Percentiles rank a stretch among this genome's conserved stretches.
Conservation (phyloP, 2,797 vertebrate species). For the Rhynchonycteris naso region DNA sequence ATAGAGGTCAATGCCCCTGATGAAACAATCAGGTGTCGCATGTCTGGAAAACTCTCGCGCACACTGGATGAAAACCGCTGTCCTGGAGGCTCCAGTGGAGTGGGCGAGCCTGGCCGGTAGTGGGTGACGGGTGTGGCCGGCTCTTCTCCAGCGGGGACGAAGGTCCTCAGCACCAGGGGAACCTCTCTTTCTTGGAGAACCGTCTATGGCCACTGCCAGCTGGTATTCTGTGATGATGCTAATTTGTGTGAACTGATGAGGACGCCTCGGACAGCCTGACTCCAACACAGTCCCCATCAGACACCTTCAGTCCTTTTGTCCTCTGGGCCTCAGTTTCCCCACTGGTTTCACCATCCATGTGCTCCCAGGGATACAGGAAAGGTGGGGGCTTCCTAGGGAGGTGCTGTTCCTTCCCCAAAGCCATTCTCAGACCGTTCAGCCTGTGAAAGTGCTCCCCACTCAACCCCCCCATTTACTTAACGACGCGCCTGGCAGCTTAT, state of each 20-base stretch:
- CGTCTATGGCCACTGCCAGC: no score
- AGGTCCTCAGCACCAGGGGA: not conserved
- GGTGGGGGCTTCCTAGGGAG: not conserved
- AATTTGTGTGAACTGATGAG: no score
- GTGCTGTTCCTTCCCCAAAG: accelerated
- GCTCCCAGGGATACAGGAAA: not conserved
- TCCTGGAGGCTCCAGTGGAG: not conserved
- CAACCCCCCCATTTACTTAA: not conserved
- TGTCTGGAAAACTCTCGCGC: no score
- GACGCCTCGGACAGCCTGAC: not conserved
- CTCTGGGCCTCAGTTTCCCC: not conserved
- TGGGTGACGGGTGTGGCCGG: not conserved
- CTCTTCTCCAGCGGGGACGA: not conserved
- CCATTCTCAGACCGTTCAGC: not conserved
- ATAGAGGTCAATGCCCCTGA: no score
- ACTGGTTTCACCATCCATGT: not conserved
- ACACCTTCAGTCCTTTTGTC: not conserved
- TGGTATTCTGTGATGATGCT: accelerated
- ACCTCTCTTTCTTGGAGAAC: not conserved
- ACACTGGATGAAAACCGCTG: no score
- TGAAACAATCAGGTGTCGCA: no score
- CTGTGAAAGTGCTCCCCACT: not conserved
- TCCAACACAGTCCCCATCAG: not conserved
- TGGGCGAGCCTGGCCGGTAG: not conserved
- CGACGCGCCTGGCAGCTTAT: not conserved